Percentiles rank a stretch among this genome's conserved stretches.
Evolutionary conservation across 2,113 vertebrate genomes (phyloP).

Genomic region (Lepus timidus): DNA sequence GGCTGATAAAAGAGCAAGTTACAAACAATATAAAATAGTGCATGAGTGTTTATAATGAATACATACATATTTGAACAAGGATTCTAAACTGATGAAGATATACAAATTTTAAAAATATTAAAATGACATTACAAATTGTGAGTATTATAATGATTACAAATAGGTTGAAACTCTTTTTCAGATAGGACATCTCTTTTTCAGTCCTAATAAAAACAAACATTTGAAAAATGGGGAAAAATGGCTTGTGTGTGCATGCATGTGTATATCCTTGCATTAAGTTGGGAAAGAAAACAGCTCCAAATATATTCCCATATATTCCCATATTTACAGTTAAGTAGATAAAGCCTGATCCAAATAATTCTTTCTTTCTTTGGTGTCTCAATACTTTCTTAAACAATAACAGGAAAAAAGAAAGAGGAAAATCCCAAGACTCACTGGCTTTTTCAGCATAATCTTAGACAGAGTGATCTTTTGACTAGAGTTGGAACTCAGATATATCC

Average conservation of each 20-base stretch:
- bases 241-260: neutral
- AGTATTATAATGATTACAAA: neutral
- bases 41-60: neutral
- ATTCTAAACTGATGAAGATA: neutral
- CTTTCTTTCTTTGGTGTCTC: neutral
- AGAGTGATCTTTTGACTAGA: neutral
- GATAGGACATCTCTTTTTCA: neutral
- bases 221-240: neutral
- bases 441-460: neutral
- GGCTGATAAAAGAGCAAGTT: neutral
- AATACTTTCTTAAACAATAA: neutral
- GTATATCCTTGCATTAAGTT: neutral
- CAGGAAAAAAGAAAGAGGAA: neutral
- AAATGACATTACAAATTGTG: neutral
- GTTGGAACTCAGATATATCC: neutral
- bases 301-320: neutral
- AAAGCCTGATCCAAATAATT: neutral
- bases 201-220: neutral
- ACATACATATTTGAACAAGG: neutral
- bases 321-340: neutral
- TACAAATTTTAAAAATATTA: neutral
- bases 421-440: neutral
- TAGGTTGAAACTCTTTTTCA: neutral
- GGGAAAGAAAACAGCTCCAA: neutral
- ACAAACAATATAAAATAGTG: neutral